phyloP scores from a whole-genome alignment of 2,888 invertebrate genomes.

The Athalia rosae region DNA sequence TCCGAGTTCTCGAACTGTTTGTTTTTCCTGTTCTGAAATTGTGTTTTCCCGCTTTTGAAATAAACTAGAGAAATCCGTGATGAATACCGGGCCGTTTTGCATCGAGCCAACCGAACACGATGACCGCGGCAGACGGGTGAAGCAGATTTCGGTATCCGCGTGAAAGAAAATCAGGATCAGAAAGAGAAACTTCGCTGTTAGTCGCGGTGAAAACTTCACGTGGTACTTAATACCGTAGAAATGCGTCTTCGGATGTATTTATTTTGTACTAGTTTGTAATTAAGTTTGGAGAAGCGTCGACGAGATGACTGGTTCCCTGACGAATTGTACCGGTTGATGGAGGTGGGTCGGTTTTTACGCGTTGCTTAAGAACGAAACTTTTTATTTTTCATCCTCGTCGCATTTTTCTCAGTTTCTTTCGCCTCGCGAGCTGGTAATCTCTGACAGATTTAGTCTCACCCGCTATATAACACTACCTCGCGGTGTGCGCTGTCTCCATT shows the following conservation, averaged over 20 bases:
- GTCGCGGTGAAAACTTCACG: too few species aligned
- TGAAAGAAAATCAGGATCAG: too few species aligned
- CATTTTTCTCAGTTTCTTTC: constrained; percentile 34
- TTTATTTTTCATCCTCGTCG: constrained; percentile 21
- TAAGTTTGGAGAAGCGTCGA: constrained; percentile 8
- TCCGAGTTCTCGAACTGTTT: too few species aligned
- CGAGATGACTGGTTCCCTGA: not conserved
- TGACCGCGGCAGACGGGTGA: too few species aligned
- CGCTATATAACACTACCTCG: constrained; percentile 6
- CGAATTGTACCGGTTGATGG: constrained; percentile 28
- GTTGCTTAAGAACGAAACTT: constrained; percentile 13
- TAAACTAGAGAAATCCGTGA: too few species aligned
- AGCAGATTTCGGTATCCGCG: too few species aligned
- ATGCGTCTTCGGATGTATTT: constrained; percentile 9
- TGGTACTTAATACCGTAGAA: too few species aligned
- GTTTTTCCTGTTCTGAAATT: too few species aligned
- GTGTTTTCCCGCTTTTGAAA: too few species aligned
- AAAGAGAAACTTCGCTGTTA: too few species aligned
- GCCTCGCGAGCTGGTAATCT: constrained; percentile 38
- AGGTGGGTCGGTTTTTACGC: constrained; percentile 36
- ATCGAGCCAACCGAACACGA: too few species aligned
- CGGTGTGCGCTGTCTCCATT: not conserved
- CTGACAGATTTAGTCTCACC: constrained; percentile 40
- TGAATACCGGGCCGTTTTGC: too few species aligned
- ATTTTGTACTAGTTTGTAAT: constrained; percentile 26